phyloP scores from a whole-genome alignment of 2,888 invertebrate species.

The Meandrusa payeni region DNA sequence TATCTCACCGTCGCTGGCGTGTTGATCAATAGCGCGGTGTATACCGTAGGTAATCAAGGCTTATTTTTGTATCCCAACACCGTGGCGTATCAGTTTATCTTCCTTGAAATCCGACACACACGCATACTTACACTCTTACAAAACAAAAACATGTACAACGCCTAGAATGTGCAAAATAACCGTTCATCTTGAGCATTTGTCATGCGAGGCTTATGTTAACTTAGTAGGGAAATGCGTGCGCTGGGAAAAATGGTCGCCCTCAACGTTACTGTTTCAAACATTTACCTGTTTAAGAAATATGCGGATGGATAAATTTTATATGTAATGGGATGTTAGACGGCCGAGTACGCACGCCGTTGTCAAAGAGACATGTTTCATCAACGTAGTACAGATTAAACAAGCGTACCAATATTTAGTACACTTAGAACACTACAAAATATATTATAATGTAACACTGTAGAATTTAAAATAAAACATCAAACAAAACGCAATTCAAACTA shows the following conservation, averaged over 20 bases:
- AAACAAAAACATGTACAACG: slow-evolving; percentile 55
- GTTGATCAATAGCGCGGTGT: slow-evolving; percentile 23
- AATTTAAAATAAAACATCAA: too few relatives aligned
- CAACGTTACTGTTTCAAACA: slow-evolving; percentile 47
- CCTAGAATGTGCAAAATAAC: slow-evolving; percentile 72
- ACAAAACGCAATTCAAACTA: too few relatives aligned
- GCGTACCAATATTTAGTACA: too few relatives aligned
- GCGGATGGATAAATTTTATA: slow-evolving; percentile 12
- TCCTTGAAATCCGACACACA: slow-evolving; percentile 43
- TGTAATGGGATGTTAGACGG: slow-evolving; percentile 5
- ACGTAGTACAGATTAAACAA: too few relatives aligned
- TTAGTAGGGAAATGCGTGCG: slow-evolving; percentile 63
- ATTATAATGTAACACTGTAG: too few relatives aligned
- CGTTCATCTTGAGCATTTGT: slow-evolving; percentile 78
- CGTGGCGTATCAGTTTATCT: slow-evolving; percentile 48
- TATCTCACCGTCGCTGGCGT: too few relatives aligned
- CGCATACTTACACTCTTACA: slow-evolving; percentile 50
- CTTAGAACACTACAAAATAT: too few relatives aligned
- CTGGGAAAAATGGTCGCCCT: slow-evolving; percentile 54
- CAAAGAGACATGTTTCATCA: too few relatives aligned
- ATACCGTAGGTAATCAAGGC: slow-evolving; percentile 45
- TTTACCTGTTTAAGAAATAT: slow-evolving; percentile 37
- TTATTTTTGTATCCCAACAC: slow-evolving; percentile 38
- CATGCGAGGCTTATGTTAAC: slow-evolving; percentile 73
- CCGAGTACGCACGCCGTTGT: too few relatives aligned